Evolutionary conservation across 64 coral and sea anemone genomes (phyloP).

Genomic region (Stylophora pistillata): DNA sequence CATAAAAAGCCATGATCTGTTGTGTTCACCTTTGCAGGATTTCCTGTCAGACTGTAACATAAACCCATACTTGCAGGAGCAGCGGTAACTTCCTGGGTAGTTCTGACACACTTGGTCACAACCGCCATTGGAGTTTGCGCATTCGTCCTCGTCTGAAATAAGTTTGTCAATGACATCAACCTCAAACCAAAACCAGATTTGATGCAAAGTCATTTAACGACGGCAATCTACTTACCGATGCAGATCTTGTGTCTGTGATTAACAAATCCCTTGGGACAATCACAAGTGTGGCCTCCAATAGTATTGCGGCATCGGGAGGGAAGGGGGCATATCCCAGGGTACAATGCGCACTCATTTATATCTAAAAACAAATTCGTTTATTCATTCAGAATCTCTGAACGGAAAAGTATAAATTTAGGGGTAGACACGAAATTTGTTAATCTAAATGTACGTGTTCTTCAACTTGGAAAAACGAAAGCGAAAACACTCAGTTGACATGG

Average conservation of each 20-base stretch:
- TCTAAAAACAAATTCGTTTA: slow-evolving; percentile 21
- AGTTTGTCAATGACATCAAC: neutral
- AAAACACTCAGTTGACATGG: too few relatives aligned
- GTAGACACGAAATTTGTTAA: too few relatives aligned
- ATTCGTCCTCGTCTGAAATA: slow-evolving; percentile 81
- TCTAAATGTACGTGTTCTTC: too few relatives aligned
- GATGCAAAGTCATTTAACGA: too few relatives aligned
- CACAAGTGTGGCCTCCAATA: slow-evolving; percentile 75
- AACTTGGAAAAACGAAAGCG: too few relatives aligned
- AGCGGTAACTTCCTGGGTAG: slow-evolving; percentile 84
- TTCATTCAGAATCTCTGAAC: neutral
- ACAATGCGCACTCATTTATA: slow-evolving; percentile 94
- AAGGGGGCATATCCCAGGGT: slow-evolving; percentile 86
- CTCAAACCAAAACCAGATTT: too few relatives aligned
- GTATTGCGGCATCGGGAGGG: slow-evolving; percentile 82
- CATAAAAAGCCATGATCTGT: too few relatives aligned
- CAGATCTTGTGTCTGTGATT: slow-evolving; percentile 78
- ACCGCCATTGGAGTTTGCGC: slow-evolving; percentile 75
- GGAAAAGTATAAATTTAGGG: too few relatives aligned
- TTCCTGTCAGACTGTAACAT: slow-evolving; percentile 77
- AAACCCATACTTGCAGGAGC: slow-evolving; percentile 75
- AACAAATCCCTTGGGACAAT: slow-evolving; percentile 85
- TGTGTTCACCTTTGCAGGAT: slow-evolving; percentile 72
- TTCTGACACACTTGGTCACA: slow-evolving; percentile 82
- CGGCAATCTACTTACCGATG: slow-evolving; percentile 58